Evolutionary conservation across 2,888 invertebrate genomes (phyloP).

Genomic region (Pollenia amentaria): DNA sequence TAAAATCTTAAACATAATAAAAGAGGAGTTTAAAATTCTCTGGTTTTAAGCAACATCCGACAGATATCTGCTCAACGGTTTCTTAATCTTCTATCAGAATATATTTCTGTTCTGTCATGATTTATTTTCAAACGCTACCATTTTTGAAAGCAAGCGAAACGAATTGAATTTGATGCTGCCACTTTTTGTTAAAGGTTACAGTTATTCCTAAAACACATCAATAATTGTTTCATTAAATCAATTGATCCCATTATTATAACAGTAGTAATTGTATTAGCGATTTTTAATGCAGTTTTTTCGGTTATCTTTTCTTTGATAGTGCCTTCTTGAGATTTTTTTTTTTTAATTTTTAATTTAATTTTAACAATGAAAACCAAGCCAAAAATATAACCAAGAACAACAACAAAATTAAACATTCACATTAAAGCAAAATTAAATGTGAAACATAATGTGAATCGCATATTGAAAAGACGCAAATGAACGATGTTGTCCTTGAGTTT

Average conservation of each 20-base stretch:
- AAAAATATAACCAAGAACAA: neutral
- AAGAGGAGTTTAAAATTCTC: too few relatives aligned
- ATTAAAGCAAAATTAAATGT: constrained; percentile 38
- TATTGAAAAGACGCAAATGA: constrained; percentile 66
- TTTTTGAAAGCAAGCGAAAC: too few relatives aligned
- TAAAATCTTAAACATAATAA: too few relatives aligned
- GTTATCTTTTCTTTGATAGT: neutral
- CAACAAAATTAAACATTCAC: neutral
- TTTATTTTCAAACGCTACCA: too few relatives aligned
- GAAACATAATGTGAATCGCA: constrained; percentile 66
- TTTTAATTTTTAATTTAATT: neutral
- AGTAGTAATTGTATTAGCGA: too few relatives aligned
- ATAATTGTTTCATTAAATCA: neutral
- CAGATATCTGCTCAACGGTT: too few relatives aligned
- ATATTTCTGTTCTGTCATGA: too few relatives aligned
- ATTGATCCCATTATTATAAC: neutral
- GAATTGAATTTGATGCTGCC: too few relatives aligned
- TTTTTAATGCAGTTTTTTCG: neutral
- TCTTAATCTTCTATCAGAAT: too few relatives aligned
- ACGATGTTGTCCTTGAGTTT: constrained; percentile 80
- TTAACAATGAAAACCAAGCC: neutral
- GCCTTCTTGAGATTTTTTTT: neutral
- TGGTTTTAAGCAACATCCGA: too few relatives aligned
- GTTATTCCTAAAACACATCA: neutral
- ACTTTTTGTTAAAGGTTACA: neutral